These are phyloP conservation scores for Dendrocopos noguchii DNA, from an alignment of 2,113 vertebrate genomes.

Conservation along the genomic window DNA sequence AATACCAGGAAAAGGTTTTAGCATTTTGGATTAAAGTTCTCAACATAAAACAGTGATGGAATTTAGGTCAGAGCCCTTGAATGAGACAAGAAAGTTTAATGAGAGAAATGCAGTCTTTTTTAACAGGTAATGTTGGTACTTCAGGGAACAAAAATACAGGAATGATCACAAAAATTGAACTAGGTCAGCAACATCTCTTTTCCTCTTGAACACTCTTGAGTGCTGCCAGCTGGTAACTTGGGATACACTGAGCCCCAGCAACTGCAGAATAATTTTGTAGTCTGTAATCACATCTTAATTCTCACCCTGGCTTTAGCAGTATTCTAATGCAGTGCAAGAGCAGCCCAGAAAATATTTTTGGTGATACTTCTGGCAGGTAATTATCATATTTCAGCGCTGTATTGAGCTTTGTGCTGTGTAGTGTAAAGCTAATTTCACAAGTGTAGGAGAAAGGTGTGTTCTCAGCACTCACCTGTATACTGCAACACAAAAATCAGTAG, in stretches of 20 bases:
- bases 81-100: background rate
- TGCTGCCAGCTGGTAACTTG: constrained; percentile 3
- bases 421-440: background rate
- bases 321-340: background rate
- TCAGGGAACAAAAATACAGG: background rate
- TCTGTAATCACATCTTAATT: background rate
- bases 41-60: background rate
- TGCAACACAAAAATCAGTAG: background rate
- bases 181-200: background rate
- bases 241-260: background rate
- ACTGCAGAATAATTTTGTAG: background rate
- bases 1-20: background rate
- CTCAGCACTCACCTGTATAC: background rate
- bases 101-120: background rate
- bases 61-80: constrained; percentile 4
- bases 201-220: background rate
- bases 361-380: background rate
- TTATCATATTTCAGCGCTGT: background rate
- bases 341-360: background rate
- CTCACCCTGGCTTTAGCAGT: background rate
- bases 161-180: background rate
- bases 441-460: background rate
- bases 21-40: background rate
- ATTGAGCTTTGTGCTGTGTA: background rate
- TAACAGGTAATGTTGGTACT: background rate